Evolutionary conservation across 2,113 vertebrate genomes (phyloP).

Genomic region (Cinclus mexicanus): DNA sequence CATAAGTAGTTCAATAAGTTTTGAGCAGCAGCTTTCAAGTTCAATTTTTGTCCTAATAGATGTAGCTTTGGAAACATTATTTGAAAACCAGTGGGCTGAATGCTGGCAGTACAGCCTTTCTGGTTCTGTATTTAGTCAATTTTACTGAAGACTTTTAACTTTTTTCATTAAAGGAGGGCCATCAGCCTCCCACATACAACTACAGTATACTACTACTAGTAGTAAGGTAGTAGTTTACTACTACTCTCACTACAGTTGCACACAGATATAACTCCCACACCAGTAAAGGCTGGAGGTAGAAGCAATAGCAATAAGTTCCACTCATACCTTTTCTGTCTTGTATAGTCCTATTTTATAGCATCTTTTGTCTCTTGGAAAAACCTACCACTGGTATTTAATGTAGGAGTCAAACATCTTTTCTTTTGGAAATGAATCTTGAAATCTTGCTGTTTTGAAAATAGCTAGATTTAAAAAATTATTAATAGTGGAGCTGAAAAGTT

Average conservation of each 20-base stretch:
- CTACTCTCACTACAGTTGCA: neutral
- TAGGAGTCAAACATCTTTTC: neutral
- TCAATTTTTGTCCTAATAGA: neutral
- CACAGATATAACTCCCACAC: neutral
- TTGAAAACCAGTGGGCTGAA: neutral
- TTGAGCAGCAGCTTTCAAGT: neutral
- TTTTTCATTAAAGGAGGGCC: neutral
- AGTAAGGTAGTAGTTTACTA: too few relatives aligned
- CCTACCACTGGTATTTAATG: neutral
- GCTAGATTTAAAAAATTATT: neutral
- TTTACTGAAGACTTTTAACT: neutral
- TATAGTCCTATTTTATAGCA: neutral
- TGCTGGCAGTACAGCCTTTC: neutral
- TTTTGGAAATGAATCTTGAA: neutral
- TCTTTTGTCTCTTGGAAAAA: neutral
- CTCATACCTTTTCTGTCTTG: neutral
- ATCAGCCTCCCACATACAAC: neutral
- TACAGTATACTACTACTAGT: too few relatives aligned
- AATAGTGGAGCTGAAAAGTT: neutral
- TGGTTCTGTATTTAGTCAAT: neutral
- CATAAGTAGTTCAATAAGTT: neutral
- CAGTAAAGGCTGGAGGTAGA: neutral
- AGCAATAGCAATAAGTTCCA: neutral
- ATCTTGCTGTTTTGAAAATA: neutral
- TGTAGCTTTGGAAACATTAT: neutral